A percentile compares a stretch with the other conserved stretches of the same genome.
Conservation (phyloP, 2,113 vertebrate species). For the Gyps fulvus region DNA sequence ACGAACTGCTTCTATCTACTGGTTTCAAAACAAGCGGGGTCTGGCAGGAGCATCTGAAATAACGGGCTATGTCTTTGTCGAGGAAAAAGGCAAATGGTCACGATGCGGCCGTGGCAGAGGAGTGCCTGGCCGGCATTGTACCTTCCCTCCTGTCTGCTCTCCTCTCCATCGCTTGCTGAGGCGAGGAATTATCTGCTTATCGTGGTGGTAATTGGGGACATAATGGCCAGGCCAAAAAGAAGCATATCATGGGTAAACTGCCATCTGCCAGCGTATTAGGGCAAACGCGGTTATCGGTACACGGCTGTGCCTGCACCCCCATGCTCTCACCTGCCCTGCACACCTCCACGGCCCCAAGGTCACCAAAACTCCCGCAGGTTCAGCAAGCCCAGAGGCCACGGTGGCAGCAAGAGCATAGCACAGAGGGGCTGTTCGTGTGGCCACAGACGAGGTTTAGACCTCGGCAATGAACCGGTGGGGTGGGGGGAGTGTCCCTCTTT, state of each 20-base stretch:
- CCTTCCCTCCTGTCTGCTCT: neutral
- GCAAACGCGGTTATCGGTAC: rapidly evolving
- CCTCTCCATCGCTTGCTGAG: rapidly evolving
- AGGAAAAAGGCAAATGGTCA: neutral
- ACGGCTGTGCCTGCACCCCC: neutral
- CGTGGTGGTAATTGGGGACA: neutral
- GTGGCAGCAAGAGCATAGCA: neutral
- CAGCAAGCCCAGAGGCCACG: neutral
- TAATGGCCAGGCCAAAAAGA: neutral
- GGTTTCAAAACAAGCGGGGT: neutral
- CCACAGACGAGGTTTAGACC: neutral
- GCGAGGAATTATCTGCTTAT: neutral
- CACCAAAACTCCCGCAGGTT: neutral
- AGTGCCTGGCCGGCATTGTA: rapidly evolving
- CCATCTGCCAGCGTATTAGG: neutral
- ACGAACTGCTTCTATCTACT: neutral
- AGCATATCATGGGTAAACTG: neutral
- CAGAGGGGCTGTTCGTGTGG: neutral
- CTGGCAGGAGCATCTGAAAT: neutral
- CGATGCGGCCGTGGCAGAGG: neutral
- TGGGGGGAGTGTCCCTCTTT: neutral
- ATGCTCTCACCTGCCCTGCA: neutral
- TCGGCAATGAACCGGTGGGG: neutral
- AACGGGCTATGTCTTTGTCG: rapidly evolving
- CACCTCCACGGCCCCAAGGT: rapidly evolving